phyloP scores from a whole-genome alignment of 1,140 invertebrate species.

The Drosophila albomicans region DNA sequence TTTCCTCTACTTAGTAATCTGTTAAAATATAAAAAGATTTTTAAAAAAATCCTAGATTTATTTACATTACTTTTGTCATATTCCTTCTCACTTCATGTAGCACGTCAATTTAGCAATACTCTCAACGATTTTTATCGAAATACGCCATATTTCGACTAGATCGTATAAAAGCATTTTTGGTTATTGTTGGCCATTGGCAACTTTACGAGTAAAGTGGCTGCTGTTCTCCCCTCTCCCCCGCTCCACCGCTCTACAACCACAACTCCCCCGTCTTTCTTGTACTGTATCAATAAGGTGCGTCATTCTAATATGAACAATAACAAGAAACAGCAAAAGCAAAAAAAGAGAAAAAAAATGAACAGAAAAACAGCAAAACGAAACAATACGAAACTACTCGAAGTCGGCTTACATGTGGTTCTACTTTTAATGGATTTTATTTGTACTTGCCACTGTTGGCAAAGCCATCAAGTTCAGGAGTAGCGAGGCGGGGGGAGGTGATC shows the following conservation, averaged over 20 bases:
- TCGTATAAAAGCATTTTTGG: constrained; percentile 24
- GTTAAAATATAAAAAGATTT: no score
- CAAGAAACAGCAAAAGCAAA: constrained; percentile 41
- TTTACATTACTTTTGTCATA: no score
- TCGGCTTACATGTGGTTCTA: constrained; percentile 76
- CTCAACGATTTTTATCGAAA: not conserved
- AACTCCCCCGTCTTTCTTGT: constrained; percentile 9
- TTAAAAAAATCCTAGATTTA: no score
- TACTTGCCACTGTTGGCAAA: constrained; percentile 64
- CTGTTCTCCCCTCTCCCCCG: constrained; percentile 2
- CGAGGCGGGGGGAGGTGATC: not conserved
- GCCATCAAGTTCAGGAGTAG: not conserved
- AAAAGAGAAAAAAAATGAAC: not conserved
- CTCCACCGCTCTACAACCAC: not conserved
- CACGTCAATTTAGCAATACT: not conserved
- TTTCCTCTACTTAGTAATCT: no score
- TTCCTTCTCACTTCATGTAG: no score
- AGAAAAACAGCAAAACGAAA: constrained; percentile 30
- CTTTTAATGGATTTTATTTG: constrained; percentile 82
- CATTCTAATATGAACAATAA: constrained; percentile 70
- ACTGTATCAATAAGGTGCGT: constrained; percentile 73
- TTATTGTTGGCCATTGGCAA: constrained; percentile 55
- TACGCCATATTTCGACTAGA: constrained; percentile 21
- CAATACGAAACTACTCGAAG: constrained; percentile 27
- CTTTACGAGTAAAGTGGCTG: constrained; percentile 41